phyloP scores from a whole-genome alignment of 2,888 invertebrate genomes.

The Sicus ferrugineus region DNA sequence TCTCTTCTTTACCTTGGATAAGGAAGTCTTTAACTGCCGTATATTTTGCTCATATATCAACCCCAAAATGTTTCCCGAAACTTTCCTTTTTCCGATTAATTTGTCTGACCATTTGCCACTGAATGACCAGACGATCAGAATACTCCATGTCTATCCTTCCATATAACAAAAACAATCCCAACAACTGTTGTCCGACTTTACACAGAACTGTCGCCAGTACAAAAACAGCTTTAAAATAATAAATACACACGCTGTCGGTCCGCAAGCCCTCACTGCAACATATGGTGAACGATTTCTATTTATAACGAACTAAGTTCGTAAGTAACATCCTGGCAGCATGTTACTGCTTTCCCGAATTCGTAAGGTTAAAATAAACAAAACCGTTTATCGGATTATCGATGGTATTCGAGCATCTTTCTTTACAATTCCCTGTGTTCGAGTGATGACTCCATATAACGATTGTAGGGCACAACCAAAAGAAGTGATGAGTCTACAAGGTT shows the following conservation, averaged over 20 bases:
- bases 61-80: too few relatives aligned
- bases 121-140: too few relatives aligned
- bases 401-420: background rate
- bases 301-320: background rate
- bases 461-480: background rate
- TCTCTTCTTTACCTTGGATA: too few relatives aligned
- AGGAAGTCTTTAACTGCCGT: too few relatives aligned
- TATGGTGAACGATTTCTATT: slow-evolving; percentile 19
- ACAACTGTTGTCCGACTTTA: too few relatives aligned
- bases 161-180: too few relatives aligned
- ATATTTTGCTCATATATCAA: too few relatives aligned
- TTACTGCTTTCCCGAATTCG: background rate
- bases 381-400: background rate
- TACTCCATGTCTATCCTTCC: too few relatives aligned
- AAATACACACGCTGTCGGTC: background rate
- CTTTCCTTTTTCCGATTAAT: too few relatives aligned
- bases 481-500: background rate
- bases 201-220: too few relatives aligned
- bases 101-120: too few relatives aligned
- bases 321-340: background rate
- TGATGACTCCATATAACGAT: background rate
- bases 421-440: background rate
- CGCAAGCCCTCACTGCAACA: slow-evolving; percentile 11
- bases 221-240: too few relatives aligned
- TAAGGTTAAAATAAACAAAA: background rate